Base-by-base conservation (phyloP, 2,888 invertebrate species). In the Cremastinae sp. region DNA sequence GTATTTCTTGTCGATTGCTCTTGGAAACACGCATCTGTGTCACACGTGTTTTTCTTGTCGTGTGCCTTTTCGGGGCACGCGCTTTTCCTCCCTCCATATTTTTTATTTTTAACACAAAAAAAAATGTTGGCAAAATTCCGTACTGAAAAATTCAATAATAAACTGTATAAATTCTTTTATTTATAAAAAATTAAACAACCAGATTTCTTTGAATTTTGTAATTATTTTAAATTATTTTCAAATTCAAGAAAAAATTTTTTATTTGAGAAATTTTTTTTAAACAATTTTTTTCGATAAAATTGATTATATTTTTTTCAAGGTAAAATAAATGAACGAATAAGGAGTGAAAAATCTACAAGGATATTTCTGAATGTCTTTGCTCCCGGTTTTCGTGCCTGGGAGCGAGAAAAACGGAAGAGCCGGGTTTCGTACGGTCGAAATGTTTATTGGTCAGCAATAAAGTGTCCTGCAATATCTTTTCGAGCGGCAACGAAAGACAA, bases 401-500 rank as follows among this genome's bases (percentile, higher is more conserved):
- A 49, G 41, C 12, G 61, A 65, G 28, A 43, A 8, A 43, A 65
- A 43, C 22, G 51, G 41, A 43, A 69, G 69, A 62, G 41, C 16
- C 51, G 14, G 22, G 22, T 53, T 28, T 53, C 37, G 41, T 35
- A 43, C 70, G 78, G 75, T 78, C 73, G 71, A 68, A 28, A 75
- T 78, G 68, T 83, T 83, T 83, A 83, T 83, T 83, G 79, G 66
- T 61, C 43, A 70, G 83, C 80, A 83, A 81, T 84, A 84, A 84
- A 83, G 56, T 68, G n/a, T 59, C 47, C 72, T 75, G 76, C 80
- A 74, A 81, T 83, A 61, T 72, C 47, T 59, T 37, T 78, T 43
- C 70, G 79, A 79, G 83, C 79, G 78, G 80, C 81, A 78, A 78
- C 72, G 62, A 14, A 43, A 79, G 70, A 73, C 69, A 20, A 64